A percentile compares a stretch with the other conserved stretches of the same genome.
These are phyloP conservation scores for Melanotaenia nigrans DNA, from an alignment of 2,797 vertebrate genomes.

Conservation along the genomic window DNA sequence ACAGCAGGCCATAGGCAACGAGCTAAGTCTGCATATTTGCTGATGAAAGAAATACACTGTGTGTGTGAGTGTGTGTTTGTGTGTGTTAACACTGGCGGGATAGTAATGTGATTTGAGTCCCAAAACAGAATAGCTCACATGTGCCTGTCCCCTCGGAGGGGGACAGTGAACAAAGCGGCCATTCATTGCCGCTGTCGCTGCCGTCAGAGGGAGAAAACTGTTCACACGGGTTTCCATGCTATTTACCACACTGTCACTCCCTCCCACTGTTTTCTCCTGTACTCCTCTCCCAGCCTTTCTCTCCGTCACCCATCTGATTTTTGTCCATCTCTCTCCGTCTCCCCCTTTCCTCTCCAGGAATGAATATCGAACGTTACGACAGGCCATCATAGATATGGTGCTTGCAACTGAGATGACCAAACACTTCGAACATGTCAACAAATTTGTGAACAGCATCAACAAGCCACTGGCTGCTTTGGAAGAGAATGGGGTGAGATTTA, in stretches of 20 bases:
- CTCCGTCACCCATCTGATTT: slow-evolving; percentile 16
- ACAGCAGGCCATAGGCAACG: slow-evolving; percentile 20
- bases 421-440: slow-evolving; percentile 99
- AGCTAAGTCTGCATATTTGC: slow-evolving; percentile 5
- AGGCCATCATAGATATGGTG: slow-evolving; percentile 97
- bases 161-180: slow-evolving; percentile 73
- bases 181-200: slow-evolving; percentile 76
- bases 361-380: slow-evolving; percentile 93
- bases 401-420: slow-evolving; percentile 99
- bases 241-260: slow-evolving; percentile 61
- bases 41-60: slow-evolving; percentile 38
- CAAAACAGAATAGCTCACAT: slow-evolving; percentile 76
- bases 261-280: slow-evolving; percentile 28
- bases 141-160: slow-evolving; percentile 68
- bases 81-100: slow-evolving; percentile 48
- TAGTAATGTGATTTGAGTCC: slow-evolving; percentile 78
- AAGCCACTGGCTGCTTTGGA: slow-evolving; percentile 92
- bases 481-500: slow-evolving; percentile 89
- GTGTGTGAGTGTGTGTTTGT: slow-evolving; percentile 43
- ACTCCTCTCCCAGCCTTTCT: background rate
- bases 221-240: slow-evolving; percentile 69
- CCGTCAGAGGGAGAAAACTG: slow-evolving; percentile 65
- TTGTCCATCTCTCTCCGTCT: slow-evolving; percentile 7
- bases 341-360: slow-evolving; percentile 80
- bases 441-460: slow-evolving; percentile 98